Percentiles rank a stretch among this genome's conserved stretches.
phyloP scores from a whole-genome alignment of 2,113 vertebrate species.

The Peucedramus taeniatus region DNA sequence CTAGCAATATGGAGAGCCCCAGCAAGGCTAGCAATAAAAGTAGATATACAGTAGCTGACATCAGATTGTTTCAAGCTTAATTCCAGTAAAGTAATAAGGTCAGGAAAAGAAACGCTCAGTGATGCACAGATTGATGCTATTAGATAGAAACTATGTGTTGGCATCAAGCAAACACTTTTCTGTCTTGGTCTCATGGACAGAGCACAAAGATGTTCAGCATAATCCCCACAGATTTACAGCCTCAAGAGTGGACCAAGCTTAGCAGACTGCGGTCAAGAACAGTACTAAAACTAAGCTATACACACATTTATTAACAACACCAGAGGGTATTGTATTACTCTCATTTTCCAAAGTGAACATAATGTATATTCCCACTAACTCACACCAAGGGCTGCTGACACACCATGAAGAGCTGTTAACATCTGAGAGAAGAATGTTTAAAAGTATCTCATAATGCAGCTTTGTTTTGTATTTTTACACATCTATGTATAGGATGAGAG shows the following conservation, averaged over 20 bases:
- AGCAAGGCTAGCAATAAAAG: constrained; percentile 79
- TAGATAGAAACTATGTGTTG: constrained; percentile 51
- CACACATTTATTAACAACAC: constrained; percentile 38
- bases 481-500: not conserved
- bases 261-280: constrained; percentile 20
- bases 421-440: not conserved
- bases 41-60: constrained; percentile 81
- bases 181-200: constrained; percentile 49
- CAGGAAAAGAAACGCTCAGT: constrained; percentile 73
- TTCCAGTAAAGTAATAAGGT: constrained; percentile 83
- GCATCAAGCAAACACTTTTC: constrained; percentile 58
- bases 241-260: constrained; percentile 7
- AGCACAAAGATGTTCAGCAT: constrained; percentile 52
- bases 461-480: not conserved
- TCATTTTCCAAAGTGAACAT: constrained; percentile 4
- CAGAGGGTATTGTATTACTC: constrained; percentile 9
- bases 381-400: not conserved
- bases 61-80: constrained; percentile 83
- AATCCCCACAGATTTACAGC: constrained; percentile 57
- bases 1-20: constrained; percentile 74
- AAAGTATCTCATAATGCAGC: not conserved
- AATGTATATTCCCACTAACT: constrained; percentile 12
- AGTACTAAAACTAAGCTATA: constrained; percentile 40
- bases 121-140: constrained; percentile 76
- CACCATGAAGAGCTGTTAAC: not conserved